Evolutionary conservation across 2,888 invertebrate species (phyloP).

Genomic region (Hypomecis punctinalis): DNA sequence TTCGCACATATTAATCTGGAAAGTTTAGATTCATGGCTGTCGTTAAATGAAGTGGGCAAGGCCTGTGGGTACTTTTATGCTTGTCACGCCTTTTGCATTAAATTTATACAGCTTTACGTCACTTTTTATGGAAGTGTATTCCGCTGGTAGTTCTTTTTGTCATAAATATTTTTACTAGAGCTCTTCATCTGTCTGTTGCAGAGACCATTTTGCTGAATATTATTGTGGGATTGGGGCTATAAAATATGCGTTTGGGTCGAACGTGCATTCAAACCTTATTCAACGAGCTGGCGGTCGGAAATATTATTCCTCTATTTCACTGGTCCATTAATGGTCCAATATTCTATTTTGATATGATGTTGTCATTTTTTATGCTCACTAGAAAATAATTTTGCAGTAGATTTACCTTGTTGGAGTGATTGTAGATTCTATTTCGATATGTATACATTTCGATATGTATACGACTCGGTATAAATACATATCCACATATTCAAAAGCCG

Average conservation of each 20-base stretch:
- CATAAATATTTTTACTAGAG: conserved; percentile 29
- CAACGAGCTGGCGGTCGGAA: neutral
- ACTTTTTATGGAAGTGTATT: conserved; percentile 27
- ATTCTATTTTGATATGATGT: neutral
- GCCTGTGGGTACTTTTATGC: conserved; percentile 38
- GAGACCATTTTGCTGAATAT: conserved; percentile 24
- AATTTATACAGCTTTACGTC: conserved; percentile 27
- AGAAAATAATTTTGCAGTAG: too few species aligned
- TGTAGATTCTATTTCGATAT: too few species aligned
- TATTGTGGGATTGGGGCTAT: conserved; percentile 18
- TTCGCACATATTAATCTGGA: conserved; percentile 34
- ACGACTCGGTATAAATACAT: too few species aligned
- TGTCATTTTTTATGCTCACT: neutral
- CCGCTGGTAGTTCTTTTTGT: conserved; percentile 23
- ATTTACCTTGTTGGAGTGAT: too few species aligned
- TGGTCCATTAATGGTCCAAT: neutral
- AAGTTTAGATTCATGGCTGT: conserved; percentile 37
- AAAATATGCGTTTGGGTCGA: conserved; percentile 22
- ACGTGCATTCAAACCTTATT: conserved; percentile 14
- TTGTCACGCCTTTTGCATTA: conserved; percentile 34
- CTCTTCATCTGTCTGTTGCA: conserved; percentile 30
- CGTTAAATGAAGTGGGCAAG: conserved; percentile 61
- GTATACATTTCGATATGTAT: too few species aligned
- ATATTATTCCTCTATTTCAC: neutral
- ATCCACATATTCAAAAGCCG: too few species aligned